Evolutionary conservation across 2,888 invertebrate genomes (phyloP).

Genomic region (Ommatoiulus sabulosus): DNA sequence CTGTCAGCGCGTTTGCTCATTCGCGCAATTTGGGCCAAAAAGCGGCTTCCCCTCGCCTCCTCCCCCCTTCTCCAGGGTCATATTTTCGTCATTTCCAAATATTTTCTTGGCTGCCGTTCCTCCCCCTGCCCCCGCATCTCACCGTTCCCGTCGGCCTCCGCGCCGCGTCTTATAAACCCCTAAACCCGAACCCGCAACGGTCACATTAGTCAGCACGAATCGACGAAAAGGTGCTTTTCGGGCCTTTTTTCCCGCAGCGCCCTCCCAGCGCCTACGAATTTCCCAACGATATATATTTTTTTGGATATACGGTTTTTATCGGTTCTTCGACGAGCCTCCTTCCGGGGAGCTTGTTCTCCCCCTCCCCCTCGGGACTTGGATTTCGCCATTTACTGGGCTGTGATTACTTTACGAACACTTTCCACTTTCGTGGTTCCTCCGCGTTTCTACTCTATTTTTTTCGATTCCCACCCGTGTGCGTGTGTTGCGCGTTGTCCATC

Average conservation of each 20-base stretch:
- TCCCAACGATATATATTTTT: not conserved
- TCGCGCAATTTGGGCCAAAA: constrained; percentile 41
- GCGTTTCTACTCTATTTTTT: not conserved
- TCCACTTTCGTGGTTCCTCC: not conserved
- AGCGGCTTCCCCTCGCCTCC: not conserved
- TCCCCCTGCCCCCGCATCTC: not conserved
- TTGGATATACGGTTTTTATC: not conserved
- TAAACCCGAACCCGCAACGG: not conserved
- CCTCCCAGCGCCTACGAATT: not conserved
- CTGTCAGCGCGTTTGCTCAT: constrained; percentile 28
- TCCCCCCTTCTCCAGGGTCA: constrained; percentile 37
- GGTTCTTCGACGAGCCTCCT: not conserved
- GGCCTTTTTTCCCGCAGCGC: not conserved
- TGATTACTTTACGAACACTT: constrained; percentile 35
- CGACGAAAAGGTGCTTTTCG: constrained; percentile 38
- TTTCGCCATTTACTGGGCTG: constrained; percentile 6
- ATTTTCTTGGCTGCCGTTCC: not conserved
- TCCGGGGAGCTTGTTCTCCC: not conserved
- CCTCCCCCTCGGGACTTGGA: not conserved
- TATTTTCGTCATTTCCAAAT: constrained; percentile 34
- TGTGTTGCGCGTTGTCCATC: not conserved
- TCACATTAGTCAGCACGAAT: constrained; percentile 41
- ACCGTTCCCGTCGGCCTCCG: not conserved
- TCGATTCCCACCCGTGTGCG: not conserved
- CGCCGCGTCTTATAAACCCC: not conserved